These are phyloP conservation scores for Phenganax stokvisi DNA, from an alignment of 92 coral and sea anemone species.

Conservation along the genomic window DNA sequence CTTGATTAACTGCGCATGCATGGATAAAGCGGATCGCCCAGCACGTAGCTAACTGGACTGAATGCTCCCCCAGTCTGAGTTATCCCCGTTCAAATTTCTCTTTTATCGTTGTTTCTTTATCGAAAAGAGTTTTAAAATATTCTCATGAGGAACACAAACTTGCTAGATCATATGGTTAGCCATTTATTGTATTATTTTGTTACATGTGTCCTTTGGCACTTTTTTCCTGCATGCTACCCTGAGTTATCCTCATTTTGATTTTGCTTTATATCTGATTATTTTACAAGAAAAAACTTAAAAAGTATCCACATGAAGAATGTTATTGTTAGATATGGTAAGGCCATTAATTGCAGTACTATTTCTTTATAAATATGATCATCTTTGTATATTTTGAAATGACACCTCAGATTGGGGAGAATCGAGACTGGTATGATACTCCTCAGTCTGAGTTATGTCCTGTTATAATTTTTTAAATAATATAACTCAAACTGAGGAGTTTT, in stretches of 20 bases:
- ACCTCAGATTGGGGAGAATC: conserved; percentile 7
- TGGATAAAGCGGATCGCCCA: background rate
- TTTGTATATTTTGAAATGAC: background rate
- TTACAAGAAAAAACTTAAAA: background rate
- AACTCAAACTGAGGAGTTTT: background rate
- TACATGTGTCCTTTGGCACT: no score
- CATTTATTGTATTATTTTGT: no score
- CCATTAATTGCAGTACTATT: background rate
- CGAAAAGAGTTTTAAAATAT: background rate
- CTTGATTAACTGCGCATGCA: background rate
- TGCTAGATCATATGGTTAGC: no score
- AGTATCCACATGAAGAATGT: background rate
- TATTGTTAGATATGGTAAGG: conserved; percentile 3
- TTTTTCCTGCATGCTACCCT: no score
- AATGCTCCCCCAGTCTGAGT: conserved; percentile 23
- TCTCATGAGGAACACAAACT: no score
- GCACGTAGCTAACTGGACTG: conserved; percentile 19
- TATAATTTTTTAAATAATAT: background rate
- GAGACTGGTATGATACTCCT: conserved; percentile 15
- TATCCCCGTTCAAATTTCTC: background rate
- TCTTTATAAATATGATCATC: conserved; percentile 1
- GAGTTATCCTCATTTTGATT: no score
- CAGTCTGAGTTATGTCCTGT: background rate
- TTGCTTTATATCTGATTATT: no score
- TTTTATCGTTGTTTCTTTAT: background rate